Conservation (phyloP, 2,888 invertebrate genomes). For the Oxystoma pomonae region DNA sequence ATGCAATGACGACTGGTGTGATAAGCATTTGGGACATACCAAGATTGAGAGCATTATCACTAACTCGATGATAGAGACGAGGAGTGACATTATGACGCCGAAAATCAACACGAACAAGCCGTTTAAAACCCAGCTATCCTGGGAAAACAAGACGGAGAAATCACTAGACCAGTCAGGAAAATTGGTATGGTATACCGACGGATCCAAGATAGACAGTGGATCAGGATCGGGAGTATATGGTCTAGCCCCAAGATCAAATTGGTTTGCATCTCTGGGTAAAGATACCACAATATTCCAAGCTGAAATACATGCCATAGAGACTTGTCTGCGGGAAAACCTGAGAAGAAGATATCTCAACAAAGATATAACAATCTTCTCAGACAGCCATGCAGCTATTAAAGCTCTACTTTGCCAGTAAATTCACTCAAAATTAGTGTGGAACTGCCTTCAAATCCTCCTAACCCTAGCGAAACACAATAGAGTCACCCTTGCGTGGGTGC, state of each 20-base stretch:
- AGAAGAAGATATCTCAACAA: background rate
- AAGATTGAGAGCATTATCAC: background rate
- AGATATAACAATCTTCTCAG: background rate
- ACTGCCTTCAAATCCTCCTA: background rate
- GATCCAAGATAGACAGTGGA: background rate
- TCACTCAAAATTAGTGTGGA: background rate
- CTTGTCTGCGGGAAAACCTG: background rate
- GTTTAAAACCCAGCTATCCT: background rate
- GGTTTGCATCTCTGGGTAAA: background rate
- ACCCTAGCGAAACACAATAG: background rate
- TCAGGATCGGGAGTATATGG: background rate
- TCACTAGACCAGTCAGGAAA: background rate
- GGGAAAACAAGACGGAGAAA: background rate
- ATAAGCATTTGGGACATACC: background rate
- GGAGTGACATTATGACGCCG: background rate
- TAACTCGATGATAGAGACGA: background rate
- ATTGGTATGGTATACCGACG: background rate
- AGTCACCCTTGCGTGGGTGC: background rate
- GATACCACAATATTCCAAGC: background rate
- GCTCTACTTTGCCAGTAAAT: background rate
- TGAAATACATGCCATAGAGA: background rate
- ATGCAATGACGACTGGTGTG: background rate
- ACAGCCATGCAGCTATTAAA: background rate
- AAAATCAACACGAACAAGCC: background rate
- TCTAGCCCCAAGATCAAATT: background rate